Base-by-base conservation (phyloP, 2,113 vertebrate species). In the Capreolus pygargus region DNA sequence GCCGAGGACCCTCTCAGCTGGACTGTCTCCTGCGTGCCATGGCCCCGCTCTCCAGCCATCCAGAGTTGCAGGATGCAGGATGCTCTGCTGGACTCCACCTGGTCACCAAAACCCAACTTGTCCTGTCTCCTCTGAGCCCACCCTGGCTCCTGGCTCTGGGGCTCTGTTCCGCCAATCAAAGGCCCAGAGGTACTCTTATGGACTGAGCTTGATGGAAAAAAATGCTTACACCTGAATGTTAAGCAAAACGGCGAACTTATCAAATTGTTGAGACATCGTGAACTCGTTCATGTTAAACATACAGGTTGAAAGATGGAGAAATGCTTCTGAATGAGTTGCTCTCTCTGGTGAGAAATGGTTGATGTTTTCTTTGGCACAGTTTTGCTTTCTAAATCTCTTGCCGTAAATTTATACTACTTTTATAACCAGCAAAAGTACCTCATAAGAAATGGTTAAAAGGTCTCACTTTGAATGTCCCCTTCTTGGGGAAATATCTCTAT, bases 1-100 rank as follows among this genome's bases (percentile, higher is more conserved):
- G 95, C 97, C 3, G 61, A 98, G 96, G 96, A 96, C 89, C 76
- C 95, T 61, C 91, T 87, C 86, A 94, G 90, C 95, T 52, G 97
- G 91, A 86, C 91, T 55, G 39, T 57, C 95, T 97, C 57, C 95
- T 54, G 86, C 54, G 89, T 6, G 70, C 83, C 36, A 19, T 83
- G 15, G 23, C 21, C 76, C 88, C n/a, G 84, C 55, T 84, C 90
- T 88, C 54, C 95, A 14, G 21, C 50, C 33, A 1, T 61, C 87
- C 58, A n/a, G 87, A 79, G 70, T 19, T 33, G 39, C 85, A 57
- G 57, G 39, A 52, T 12, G 11, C 8, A 58, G 60, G 58, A 82
- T 60, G 78, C 15, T 39, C 88, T 39, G 30, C 81, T 5, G 14
- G 14, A 81, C 55, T 45, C 50, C 1, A 61, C 82, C 84, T 95